Conservation (phyloP, 1,140 invertebrate species). For the Reticulitermes speratus region DNA sequence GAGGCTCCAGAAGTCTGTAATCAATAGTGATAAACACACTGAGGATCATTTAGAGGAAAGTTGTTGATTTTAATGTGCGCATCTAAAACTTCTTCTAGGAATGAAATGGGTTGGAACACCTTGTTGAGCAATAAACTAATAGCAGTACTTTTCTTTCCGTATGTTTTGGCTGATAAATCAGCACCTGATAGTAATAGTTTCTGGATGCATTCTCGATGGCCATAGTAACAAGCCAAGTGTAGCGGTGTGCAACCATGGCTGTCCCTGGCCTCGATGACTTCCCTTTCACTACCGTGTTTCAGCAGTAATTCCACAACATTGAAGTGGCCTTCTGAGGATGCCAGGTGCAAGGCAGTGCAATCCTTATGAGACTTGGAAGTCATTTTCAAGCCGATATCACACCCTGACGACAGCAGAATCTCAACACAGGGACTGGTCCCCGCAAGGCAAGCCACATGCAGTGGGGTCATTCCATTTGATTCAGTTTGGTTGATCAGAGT, state of each 20-base stretch:
- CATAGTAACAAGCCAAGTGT: constrained; percentile 58
- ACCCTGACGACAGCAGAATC: constrained; percentile 60
- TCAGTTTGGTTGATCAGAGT: constrained; percentile 39
- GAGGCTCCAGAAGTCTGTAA: constrained; percentile 20
- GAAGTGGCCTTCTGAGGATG: constrained; percentile 52
- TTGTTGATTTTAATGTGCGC: constrained; percentile 49
- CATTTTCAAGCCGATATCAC: constrained; percentile 41
- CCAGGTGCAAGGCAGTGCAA: constrained; percentile 60
- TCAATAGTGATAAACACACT: constrained; percentile 42
- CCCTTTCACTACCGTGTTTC: constrained; percentile 48
- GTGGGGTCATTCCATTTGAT: constrained; percentile 54
- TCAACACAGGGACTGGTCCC: constrained; percentile 64
- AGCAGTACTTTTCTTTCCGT: neutral
- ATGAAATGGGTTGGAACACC: constrained; percentile 52
- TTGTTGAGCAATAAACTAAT: constrained; percentile 48
- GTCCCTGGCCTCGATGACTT: constrained; percentile 46
- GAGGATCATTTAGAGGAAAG: constrained; percentile 47
- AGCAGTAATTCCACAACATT: constrained; percentile 54
- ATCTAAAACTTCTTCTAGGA: constrained; percentile 53
- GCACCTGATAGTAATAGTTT: constrained; percentile 58
- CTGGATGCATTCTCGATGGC: constrained; percentile 57
- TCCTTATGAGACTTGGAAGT: constrained; percentile 36
- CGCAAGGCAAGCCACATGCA: constrained; percentile 67
- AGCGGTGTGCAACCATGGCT: constrained; percentile 58
- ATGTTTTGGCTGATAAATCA: constrained; percentile 53